A percentile compares a stretch with the other conserved stretches of the same genome.
phyloP scores from a whole-genome alignment of 1,140 invertebrate species.

The Nymphalis io region DNA sequence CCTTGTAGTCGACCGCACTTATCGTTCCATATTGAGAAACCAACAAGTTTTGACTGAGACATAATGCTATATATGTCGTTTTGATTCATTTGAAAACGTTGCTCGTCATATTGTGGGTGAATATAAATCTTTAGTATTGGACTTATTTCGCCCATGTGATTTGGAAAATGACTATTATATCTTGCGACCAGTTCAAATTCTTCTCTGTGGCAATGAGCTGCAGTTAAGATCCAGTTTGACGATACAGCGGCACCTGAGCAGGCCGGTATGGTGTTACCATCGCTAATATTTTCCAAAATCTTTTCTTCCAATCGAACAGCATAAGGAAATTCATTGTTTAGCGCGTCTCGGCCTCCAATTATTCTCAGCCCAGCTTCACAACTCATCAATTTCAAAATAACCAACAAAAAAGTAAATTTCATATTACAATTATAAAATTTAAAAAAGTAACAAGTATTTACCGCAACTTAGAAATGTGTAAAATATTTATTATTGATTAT shows the following conservation, averaged over 20 bases:
- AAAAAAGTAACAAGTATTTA: no score
- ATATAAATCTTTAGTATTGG: background rate
- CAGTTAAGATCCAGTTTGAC: conserved; percentile 14
- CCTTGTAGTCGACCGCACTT: conserved; percentile 10
- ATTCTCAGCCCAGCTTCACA: conserved; percentile 9
- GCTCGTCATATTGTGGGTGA: background rate
- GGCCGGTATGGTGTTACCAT: background rate
- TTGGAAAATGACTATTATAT: conserved; percentile 20
- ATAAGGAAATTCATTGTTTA: conserved; percentile 14
- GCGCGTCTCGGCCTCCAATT: conserved; percentile 1
- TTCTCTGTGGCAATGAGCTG: conserved; percentile 11
- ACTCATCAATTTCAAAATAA: background rate
- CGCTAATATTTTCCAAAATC: background rate
- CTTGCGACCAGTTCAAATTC: background rate
- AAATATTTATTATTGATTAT: no score
- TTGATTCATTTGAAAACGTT: background rate
- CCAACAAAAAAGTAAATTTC: background rate
- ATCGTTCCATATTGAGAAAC: conserved; percentile 4
- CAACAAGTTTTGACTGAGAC: conserved; percentile 2
- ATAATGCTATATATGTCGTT: conserved; percentile 7
- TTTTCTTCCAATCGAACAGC: conserved; percentile 11
- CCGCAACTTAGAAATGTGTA: no score
- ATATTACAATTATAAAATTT: background rate
- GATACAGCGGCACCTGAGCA: conserved; percentile 4
- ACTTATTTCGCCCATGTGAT: background rate